Base-by-base conservation (phyloP, 2,888 invertebrate species). In the Cheilosia vernalis region DNA sequence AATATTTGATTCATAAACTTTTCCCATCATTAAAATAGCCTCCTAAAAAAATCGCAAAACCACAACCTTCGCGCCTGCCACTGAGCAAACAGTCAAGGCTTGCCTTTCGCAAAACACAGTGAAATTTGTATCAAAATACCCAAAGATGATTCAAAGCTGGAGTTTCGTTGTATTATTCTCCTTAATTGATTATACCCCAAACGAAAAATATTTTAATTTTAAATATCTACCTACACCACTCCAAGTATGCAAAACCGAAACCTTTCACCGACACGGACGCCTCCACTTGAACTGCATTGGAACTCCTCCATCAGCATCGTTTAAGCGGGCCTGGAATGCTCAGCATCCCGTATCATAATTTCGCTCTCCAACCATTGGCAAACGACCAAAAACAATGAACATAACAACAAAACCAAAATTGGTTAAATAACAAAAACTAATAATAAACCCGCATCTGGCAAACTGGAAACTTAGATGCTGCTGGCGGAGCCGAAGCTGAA, bases 341-440 rank as follows among this genome's bases (percentile, higher is more conserved):
- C 60, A 60, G 24, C 53, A 70, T 17, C 53, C 55, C 70, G 66
- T 73, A 80, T 73, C 53, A 67, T 44, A 73, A 67, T 80, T 73
- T 80, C 40, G 53, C 73, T 61, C 67, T 58, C 73, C 67, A 51
- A 56, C 60, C 60, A 51, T 76, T 72, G 77, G 44, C 37, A 61
- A 82, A 76, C 24, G 58, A 61, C 7, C 3, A 24, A 70, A 44
- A 42, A 19, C 13, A 49, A 69, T 13, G 56, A 10, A 56, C 37
- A 33, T 21, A 56, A 51, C 15, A 56, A 61, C 47, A 60, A 37
- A 17, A 19, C 67, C 5, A 55, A 58, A 61, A 66, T 61, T 42
- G 55, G 67, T 84, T 84, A 84, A 84, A 84, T 84, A 84, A 84
- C 79, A 58, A 74, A 76, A 79, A 78, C 61, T 63, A 63, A 56